Base-by-base conservation (phyloP, 37 sponge, comb jelly and placozoan species). In the Halisarca cf. caerulea region DNA sequence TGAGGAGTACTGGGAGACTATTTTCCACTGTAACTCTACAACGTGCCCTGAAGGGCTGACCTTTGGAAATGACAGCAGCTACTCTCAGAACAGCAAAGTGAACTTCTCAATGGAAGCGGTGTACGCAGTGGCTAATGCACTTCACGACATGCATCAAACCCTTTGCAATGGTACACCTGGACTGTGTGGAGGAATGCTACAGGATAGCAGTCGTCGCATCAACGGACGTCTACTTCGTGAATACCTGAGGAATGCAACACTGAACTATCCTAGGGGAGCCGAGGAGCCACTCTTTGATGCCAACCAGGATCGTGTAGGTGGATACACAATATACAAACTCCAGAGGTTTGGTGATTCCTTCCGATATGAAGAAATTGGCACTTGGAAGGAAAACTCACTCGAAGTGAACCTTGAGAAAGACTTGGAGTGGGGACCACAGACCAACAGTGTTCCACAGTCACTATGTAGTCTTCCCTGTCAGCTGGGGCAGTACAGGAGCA, bases 111-210 rank as follows among this genome's bases (percentile, higher is more conserved):
- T 92, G 27, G 93, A 95, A 79, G 96, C 96, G 30, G 86, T 92
- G 15, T 80, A 84, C 69, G 96, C 93, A 18, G 73, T 92, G 41
- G 96, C 93, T 0, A 35, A 85, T 81, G 83, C 96, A 41, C 71
- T 95, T 1, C 81, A 80, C 32, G 68, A 79, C 32, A 39, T 95
- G 45, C 75, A 72, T 23, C 32, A 47, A 47, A 71, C 38, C 28
- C 1, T 39, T 0, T 93, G 94, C 61, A 87, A 70, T 61, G 64
- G 30, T 54, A 54, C 25, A 33, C 40, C 25, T 9, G 79, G 45
- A 8, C 68, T 85, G 9, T 94, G 94, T 34, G 21, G 37, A 6
- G 83, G 59, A 0, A 82, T 73, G 11, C 35, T 82, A n/a, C 53
- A 42, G 15, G 17, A 32, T 18, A 28, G 7, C 5, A 47, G 34